Percentiles rank a stretch among this genome's conserved stretches.
phyloP scores from a whole-genome alignment of 2,113 vertebrate genomes.

The Strix uralensis region DNA sequence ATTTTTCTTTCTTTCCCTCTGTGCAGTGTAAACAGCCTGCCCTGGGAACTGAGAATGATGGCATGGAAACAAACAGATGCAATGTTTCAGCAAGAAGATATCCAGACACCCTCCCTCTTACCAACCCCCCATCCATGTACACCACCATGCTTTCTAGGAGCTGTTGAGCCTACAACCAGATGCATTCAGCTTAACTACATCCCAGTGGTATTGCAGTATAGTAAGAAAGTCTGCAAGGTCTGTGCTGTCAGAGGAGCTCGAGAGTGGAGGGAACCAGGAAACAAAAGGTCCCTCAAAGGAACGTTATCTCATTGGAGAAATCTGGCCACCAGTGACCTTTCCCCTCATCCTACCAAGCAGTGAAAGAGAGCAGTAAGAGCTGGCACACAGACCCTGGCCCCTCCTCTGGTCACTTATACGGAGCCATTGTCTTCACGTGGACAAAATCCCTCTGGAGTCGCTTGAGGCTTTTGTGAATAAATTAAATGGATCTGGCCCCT shows the following conservation, averaged over 20 bases:
- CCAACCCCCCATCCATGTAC: background rate
- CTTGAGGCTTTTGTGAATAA: background rate
- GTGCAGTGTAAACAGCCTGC: background rate
- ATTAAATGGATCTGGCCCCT: background rate
- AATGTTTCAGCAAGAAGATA: background rate
- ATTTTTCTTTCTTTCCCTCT: background rate
- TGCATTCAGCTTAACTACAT: background rate
- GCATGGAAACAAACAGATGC: background rate
- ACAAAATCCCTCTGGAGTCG: background rate
- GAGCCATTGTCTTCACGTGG: background rate
- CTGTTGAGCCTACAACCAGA: background rate
- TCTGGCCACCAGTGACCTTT: background rate
- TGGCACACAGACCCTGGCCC: background rate
- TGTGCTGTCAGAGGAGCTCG: background rate
- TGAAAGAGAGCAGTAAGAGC: background rate
- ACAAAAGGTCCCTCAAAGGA: background rate
- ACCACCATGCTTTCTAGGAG: background rate
- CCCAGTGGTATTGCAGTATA: background rate
- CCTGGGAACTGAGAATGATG: background rate
- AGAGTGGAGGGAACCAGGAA: background rate
- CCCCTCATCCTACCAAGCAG: background rate
- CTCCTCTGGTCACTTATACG: background rate
- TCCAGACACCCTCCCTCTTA: background rate
- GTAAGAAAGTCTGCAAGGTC: background rate
- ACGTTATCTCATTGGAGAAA: rapidly evolving